Conservation (phyloP, 2,113 vertebrate species). For the Clupea harengus region DNA sequence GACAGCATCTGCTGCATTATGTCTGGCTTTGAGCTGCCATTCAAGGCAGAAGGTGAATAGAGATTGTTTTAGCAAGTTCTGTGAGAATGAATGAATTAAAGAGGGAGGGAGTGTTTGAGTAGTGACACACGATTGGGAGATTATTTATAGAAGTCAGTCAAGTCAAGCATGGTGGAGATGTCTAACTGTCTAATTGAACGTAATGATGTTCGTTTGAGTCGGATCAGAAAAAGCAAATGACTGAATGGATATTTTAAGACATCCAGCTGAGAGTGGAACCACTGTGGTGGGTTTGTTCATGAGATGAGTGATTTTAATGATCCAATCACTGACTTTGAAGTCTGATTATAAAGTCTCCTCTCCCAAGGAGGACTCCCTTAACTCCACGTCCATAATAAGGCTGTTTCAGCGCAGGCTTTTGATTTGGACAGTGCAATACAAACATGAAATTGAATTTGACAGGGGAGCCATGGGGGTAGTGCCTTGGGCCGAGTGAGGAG, state of each 20-base stretch:
- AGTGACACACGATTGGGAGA: background rate
- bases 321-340: background rate
- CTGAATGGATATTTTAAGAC: background rate
- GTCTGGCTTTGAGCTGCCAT: background rate
- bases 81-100: background rate
- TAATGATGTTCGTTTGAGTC: constrained; percentile 9
- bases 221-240: background rate
- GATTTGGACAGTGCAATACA: background rate
- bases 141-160: background rate
- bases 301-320: constrained; percentile 1
- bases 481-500: background rate
- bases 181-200: background rate
- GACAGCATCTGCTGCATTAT: background rate
- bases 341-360: background rate
- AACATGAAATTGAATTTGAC: background rate
- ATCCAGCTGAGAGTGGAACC: background rate
- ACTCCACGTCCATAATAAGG: background rate
- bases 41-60: background rate
- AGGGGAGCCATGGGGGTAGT: background rate
- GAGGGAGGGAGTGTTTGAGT: background rate
- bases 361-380: background rate
- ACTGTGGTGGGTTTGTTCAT: background rate
- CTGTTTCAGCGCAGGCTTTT: background rate
- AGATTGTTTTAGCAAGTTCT: background rate
- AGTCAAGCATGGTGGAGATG: background rate